Percentiles rank a stretch among this genome's conserved stretches.
Conservation (phyloP, 2,797 vertebrate species). For the Hoplostethus atlanticus region DNA sequence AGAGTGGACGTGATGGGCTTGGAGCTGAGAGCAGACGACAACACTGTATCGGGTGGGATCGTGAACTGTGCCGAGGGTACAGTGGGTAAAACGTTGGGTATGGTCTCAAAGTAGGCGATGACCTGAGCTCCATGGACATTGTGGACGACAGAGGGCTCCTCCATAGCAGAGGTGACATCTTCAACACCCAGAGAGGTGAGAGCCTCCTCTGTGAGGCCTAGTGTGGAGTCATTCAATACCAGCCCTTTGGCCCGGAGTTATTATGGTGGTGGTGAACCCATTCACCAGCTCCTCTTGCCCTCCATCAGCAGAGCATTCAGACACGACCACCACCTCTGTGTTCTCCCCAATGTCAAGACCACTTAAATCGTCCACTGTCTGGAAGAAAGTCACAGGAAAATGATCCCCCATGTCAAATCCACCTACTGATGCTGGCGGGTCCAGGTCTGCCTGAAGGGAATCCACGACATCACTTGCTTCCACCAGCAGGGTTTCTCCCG, state of each 20-base stretch:
- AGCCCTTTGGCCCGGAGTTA: slow-evolving; percentile 46
- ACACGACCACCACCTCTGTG: slow-evolving; percentile 67
- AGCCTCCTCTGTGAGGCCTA: not conserved
- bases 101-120: slow-evolving; percentile 82
- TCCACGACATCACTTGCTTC: slow-evolving; percentile 14
- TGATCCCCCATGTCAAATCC: not conserved
- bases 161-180: slow-evolving; percentile 36
- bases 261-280: slow-evolving; percentile 49
- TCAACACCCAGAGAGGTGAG: slow-evolving; percentile 40
- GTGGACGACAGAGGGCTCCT: slow-evolving; percentile 37
- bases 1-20: slow-evolving; percentile 84
- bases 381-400: slow-evolving; percentile 68
- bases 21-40: slow-evolving; percentile 78
- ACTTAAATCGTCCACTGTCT: slow-evolving; percentile 42
- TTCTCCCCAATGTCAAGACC: slow-evolving; percentile 21
- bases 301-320: slow-evolving; percentile 45
- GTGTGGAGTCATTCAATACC: slow-evolving; percentile 1
- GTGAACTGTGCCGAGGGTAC: slow-evolving; percentile 18
- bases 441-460: slow-evolving; percentile 35
- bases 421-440: slow-evolving; percentile 8
- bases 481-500: slow-evolving; percentile 30
- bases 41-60: slow-evolving; percentile 67
- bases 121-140: slow-evolving; percentile 51
- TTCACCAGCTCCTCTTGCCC: slow-evolving; percentile 53
- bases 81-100: slow-evolving; percentile 71